Percentiles rank a stretch among this genome's conserved stretches.
These are phyloP conservation scores for Patiria miniata DNA, from an alignment of 35 echinoderm and acorn worm genomes.

Conservation along the genomic window DNA sequence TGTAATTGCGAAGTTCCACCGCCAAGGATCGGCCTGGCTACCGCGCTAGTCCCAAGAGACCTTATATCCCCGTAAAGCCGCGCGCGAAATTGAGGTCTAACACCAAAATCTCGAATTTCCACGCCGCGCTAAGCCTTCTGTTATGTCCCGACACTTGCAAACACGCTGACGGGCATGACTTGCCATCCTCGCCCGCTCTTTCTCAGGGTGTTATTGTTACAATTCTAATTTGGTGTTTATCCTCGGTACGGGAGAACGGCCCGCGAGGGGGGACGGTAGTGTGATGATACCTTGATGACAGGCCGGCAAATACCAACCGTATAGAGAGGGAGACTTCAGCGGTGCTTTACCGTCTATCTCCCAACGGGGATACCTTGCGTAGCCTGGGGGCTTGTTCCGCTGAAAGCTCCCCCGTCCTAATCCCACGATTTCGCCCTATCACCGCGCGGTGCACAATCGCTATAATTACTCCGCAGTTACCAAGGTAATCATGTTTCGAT, in stretches of 20 bases:
- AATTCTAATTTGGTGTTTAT: conserved; percentile 32
- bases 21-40: background rate
- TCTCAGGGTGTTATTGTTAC: conserved; percentile 30
- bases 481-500: conserved; percentile 33
- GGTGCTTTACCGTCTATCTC: conserved; percentile 19
- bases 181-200: background rate
- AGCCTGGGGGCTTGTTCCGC: conserved; percentile 2
- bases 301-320: background rate
- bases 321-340: background rate
- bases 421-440: conserved; percentile 5
- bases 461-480: conserved; percentile 31
- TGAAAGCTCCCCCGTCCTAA: conserved; percentile 20
- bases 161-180: conserved; percentile 7
- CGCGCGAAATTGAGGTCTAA: conserved; percentile 24
- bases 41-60: background rate
- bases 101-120: conserved; percentile 31
- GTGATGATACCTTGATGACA: conserved; percentile 22
- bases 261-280: background rate
- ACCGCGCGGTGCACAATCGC: conserved; percentile 20
- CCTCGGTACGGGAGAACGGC: background rate
- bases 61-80: conserved; percentile 24
- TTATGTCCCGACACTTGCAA: conserved; percentile 26
- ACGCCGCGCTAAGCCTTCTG: conserved; percentile 19
- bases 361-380: conserved; percentile 5
- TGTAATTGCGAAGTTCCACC: too few species aligned